These are phyloP conservation scores for Drosophila eohydei DNA, from an alignment of 2,888 invertebrate species.

Conservation along the genomic window DNA sequence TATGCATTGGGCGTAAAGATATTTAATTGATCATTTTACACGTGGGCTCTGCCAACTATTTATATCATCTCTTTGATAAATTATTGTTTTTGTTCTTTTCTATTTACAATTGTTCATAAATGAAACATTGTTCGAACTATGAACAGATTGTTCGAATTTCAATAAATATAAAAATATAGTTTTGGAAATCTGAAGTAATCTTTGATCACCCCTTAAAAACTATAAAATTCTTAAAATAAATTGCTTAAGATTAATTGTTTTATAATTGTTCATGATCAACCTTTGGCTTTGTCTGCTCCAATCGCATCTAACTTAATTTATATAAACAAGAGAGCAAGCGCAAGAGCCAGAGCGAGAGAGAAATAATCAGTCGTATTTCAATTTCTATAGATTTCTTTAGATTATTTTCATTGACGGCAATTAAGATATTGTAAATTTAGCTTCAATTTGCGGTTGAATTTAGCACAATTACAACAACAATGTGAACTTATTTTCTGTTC, in stretches of 20 bases:
- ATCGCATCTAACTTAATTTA: constrained; percentile 27
- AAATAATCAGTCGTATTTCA: constrained; percentile 1
- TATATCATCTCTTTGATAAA: constrained; percentile 10
- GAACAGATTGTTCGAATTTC: background rate
- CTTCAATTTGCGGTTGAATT: constrained; percentile 41
- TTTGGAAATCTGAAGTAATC: background rate
- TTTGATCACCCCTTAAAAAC: background rate
- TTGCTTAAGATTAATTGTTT: constrained; percentile 6
- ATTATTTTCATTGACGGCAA: constrained; percentile 43
- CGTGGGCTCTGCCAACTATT: constrained; percentile 19
- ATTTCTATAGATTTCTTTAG: constrained; percentile 30
- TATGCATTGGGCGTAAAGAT: constrained; percentile 8
- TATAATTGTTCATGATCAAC: constrained; percentile 8
- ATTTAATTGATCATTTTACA: constrained; percentile 24
- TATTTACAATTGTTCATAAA: background rate
- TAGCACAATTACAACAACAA: constrained; percentile 26
- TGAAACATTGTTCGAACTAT: background rate
- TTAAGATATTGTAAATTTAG: constrained; percentile 51
- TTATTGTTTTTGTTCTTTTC: background rate
- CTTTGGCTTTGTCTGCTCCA: constrained; percentile 6
- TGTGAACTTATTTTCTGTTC: constrained; percentile 6
- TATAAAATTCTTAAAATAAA: background rate
- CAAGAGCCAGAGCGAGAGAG: background rate
- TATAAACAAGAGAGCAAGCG: constrained; percentile 11
- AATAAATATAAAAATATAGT: background rate